Percentiles rank a stretch among this genome's conserved stretches.
Conservation (phyloP, 2,797 vertebrate species). For the Myioborus miniatus region DNA sequence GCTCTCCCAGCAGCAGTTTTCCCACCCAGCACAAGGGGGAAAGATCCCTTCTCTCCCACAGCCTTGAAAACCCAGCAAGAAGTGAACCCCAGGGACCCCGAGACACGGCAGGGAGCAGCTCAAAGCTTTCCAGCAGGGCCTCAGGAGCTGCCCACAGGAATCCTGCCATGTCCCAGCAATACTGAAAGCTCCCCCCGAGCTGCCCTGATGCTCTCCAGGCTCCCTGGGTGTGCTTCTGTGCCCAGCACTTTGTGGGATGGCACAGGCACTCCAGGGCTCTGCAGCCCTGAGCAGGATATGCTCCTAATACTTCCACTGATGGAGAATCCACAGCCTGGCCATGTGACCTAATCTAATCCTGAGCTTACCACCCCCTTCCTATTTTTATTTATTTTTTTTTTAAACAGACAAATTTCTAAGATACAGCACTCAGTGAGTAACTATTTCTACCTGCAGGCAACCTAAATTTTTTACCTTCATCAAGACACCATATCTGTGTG, state of each 20-base stretch:
- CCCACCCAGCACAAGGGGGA: not conserved
- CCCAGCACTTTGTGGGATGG: not conserved
- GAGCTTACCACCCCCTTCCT: not conserved
- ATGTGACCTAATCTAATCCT: not conserved
- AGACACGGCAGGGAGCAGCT: not conserved
- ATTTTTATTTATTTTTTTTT: not conserved
- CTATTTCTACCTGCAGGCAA: slow-evolving; percentile 39
- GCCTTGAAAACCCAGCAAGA: not conserved
- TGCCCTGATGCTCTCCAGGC: not conserved
- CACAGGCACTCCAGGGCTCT: not conserved
- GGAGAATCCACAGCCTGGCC: not conserved
- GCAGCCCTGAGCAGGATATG: not conserved
- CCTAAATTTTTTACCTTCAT: slow-evolving; percentile 26
- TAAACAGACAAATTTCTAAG: not conserved
- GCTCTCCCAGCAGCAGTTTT: not conserved
- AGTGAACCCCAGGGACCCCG: accelerated
- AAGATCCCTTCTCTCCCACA: not conserved
- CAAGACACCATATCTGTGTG: not conserved
- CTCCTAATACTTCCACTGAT: not conserved
- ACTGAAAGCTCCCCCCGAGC: not conserved
- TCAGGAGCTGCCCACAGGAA: not conserved
- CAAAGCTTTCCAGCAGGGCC: accelerated
- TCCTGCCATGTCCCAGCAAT: not conserved
- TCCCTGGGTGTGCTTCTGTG: slow-evolving; percentile 2
- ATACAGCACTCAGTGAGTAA: not conserved